These are phyloP conservation scores for Periophthalmodon schlosseri DNA, from an alignment of 2,113 vertebrate genomes.

Conservation along the genomic window DNA sequence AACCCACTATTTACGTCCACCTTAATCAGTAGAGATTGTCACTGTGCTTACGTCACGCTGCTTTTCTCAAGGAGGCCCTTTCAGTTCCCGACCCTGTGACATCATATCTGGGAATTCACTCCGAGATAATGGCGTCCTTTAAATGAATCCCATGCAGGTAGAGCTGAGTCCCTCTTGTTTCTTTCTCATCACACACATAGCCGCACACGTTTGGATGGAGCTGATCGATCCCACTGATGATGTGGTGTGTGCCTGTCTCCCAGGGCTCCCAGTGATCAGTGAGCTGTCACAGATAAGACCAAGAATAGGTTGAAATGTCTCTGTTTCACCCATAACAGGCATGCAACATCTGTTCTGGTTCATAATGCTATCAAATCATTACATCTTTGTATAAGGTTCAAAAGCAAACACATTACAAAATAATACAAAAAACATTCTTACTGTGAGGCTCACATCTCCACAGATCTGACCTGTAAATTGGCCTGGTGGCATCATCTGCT, in stretches of 20 bases:
- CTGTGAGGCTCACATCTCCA: too few relatives aligned
- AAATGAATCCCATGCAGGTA: not conserved
- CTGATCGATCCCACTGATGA: conserved; percentile 5
- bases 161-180: not conserved
- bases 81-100: not conserved
- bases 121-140: not conserved
- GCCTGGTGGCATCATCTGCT: too few relatives aligned
- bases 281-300: conserved; percentile 12
- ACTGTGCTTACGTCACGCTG: not conserved
- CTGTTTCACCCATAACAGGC: not conserved
- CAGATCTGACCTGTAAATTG: too few relatives aligned
- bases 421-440: too few relatives aligned
- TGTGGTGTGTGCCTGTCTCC: conserved; percentile 8
- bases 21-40: not conserved
- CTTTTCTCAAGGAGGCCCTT: not conserved
- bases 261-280: conserved; percentile 4
- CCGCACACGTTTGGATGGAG: not conserved
- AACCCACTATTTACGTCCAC: not conserved
- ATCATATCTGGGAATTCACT: conserved; percentile 3
- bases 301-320: conserved; percentile 5
- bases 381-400: not conserved
- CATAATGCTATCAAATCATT: not conserved
- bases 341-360: not conserved
- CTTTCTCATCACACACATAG: not conserved
- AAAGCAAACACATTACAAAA: not conserved